Evolutionary conservation across 2,888 invertebrate genomes (phyloP).

Genomic region (Dynastes grantii): DNA sequence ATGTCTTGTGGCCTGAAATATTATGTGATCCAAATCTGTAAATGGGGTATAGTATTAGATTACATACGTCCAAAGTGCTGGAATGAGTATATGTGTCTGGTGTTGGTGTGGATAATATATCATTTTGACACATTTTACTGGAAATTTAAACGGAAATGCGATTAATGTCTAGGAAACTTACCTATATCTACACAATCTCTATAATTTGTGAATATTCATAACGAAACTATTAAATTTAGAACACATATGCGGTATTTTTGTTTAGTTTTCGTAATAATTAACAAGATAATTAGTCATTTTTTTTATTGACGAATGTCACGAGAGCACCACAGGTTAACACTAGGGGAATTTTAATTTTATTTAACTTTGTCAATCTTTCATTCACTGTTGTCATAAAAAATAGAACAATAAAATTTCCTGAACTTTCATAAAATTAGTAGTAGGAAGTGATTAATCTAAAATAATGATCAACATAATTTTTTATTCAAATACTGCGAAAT

Average conservation of each 20-base stretch:
- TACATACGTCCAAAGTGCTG: neutral
- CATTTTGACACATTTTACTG: slow-evolving; percentile 52
- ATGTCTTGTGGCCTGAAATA: slow-evolving; percentile 38
- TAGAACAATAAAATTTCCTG: neutral
- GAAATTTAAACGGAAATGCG: slow-evolving; percentile 35
- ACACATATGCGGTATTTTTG: slow-evolving; percentile 53
- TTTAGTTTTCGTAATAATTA: slow-evolving; percentile 55
- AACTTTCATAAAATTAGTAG: too few species aligned
- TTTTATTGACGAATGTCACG: slow-evolving; percentile 58
- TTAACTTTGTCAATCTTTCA: neutral
- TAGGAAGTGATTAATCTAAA: too few species aligned
- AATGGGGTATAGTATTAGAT: slow-evolving; percentile 15
- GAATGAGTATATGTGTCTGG: too few species aligned
- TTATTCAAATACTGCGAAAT: neutral
- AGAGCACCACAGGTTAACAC: slow-evolving; percentile 57
- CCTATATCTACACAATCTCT: slow-evolving; percentile 39
- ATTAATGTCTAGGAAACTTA: slow-evolving; percentile 46
- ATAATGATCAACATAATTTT: neutral
- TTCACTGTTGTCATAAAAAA: neutral
- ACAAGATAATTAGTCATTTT: slow-evolving; percentile 57
- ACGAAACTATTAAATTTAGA: slow-evolving; percentile 53
- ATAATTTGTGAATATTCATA: slow-evolving; percentile 52
- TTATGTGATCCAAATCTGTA: slow-evolving; percentile 42
- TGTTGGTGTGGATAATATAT: slow-evolving; percentile 24
- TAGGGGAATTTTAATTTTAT: slow-evolving; percentile 48